Conservation (phyloP, 2,797 vertebrate genomes). For the Lemur catta region DNA sequence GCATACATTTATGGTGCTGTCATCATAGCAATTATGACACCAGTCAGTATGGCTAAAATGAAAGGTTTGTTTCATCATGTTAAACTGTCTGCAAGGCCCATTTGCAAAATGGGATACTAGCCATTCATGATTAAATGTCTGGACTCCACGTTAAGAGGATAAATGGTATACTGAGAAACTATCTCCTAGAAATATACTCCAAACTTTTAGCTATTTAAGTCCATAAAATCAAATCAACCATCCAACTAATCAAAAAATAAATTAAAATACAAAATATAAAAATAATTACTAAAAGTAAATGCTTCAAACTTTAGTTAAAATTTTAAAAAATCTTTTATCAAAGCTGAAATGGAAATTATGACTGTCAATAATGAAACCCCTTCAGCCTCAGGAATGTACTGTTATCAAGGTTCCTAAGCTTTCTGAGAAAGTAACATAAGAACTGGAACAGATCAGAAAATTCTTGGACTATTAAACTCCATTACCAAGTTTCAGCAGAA, state of each 20-base stretch:
- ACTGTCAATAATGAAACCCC: not conserved
- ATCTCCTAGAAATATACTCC: not conserved
- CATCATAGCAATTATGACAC: not conserved
- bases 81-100: not conserved
- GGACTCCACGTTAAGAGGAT: not conserved
- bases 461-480: not conserved
- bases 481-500: not conserved
- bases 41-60: not conserved
- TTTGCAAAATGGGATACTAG: not conserved
- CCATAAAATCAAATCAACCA: not conserved
- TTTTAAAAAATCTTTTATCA: not conserved
- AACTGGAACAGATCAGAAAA: conserved; percentile 15
- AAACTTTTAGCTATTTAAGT: conserved; percentile 2
- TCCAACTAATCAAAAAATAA: not conserved
- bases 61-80: not conserved
- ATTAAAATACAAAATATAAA: conserved; percentile 21
- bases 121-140: not conserved
- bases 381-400: not conserved
- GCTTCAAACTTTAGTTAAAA: not conserved
- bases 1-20: not conserved
- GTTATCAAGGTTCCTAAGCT: not conserved
- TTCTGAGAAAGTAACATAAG: not conserved
- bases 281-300: not conserved
- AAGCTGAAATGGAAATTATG: not conserved
- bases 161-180: not conserved